Evolutionary conservation across 2,113 vertebrate species (phyloP).

Genomic region (Dicentrarchus labrax): DNA sequence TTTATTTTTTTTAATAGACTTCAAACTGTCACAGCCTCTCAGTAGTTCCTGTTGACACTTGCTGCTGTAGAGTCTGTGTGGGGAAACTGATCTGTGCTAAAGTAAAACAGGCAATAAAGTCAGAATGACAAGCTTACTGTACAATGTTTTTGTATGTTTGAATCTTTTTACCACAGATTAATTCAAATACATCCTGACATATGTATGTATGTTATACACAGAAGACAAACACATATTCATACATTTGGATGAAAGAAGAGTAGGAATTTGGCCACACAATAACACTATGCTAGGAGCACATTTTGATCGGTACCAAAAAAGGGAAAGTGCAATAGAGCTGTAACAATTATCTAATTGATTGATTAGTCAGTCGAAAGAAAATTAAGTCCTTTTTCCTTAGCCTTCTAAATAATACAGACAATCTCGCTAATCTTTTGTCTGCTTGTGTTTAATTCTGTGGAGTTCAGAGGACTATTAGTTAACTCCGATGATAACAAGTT

Average conservation of each 20-base stretch:
- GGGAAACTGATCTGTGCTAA: background rate
- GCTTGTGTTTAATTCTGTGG: background rate
- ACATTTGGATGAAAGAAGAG: no score
- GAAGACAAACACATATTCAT: no score
- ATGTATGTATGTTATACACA: no score
- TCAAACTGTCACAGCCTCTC: background rate
- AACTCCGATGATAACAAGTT: slow-evolving; percentile 56
- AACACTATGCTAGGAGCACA: no score
- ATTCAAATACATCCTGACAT: no score
- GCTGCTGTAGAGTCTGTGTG: background rate
- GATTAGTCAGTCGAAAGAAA: background rate
- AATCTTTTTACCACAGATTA: background rate
- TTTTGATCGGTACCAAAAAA: no score
- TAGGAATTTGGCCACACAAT: no score
- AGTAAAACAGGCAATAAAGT: background rate
- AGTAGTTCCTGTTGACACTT: background rate
- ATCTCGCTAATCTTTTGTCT: background rate
- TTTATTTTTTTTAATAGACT: background rate
- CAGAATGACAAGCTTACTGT: background rate
- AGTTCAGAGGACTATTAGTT: slow-evolving; percentile 9
- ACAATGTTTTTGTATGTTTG: background rate
- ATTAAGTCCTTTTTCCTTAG: background rate
- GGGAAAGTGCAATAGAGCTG: no score
- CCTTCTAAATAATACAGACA: background rate
- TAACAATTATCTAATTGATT: background rate